Evolutionary conservation across 2,797 vertebrate species (phyloP).

Genomic region (Manis pentadactyla): DNA sequence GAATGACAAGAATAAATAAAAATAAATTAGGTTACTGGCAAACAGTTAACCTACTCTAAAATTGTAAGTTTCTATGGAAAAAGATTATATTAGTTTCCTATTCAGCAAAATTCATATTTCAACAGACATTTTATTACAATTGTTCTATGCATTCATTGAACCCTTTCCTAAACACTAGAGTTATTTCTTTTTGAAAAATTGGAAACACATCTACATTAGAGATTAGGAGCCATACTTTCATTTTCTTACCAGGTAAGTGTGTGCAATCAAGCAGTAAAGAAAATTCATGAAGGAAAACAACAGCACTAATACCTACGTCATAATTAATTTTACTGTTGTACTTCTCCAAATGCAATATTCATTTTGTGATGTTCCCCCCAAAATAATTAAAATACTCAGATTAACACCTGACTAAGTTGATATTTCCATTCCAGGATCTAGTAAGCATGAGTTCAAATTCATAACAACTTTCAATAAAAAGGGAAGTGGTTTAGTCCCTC

Average conservation of each 20-base stretch:
- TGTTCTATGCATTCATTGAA: slow-evolving; percentile 30
- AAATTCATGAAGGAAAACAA: neutral
- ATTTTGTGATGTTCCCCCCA: neutral
- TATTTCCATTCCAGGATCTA: neutral
- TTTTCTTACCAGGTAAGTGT: slow-evolving; percentile 41
- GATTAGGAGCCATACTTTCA: neutral
- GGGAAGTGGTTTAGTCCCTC: neutral
- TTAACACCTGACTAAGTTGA: neutral
- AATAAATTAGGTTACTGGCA: slow-evolving; percentile 61
- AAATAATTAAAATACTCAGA: slow-evolving; percentile 50
- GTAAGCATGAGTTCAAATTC: slow-evolving; percentile 4
- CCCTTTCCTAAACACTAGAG: slow-evolving; percentile 23
- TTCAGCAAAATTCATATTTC: slow-evolving; percentile 34
- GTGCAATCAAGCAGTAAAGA: slow-evolving; percentile 34
- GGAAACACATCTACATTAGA: neutral
- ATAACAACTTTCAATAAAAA: slow-evolving; percentile 7
- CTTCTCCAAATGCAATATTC: slow-evolving; percentile 32
- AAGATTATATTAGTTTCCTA: neutral
- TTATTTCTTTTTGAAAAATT: neutral
- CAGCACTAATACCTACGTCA: slow-evolving; percentile 24
- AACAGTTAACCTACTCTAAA: slow-evolving; percentile 64
- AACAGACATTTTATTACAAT: neutral
- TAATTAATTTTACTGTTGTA: slow-evolving; percentile 39
- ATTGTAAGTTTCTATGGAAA: slow-evolving; percentile 72
- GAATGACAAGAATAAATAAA: slow-evolving; percentile 30